Conservation (phyloP, 2,113 vertebrate genomes). For the Chinchilla lanigera region DNA sequence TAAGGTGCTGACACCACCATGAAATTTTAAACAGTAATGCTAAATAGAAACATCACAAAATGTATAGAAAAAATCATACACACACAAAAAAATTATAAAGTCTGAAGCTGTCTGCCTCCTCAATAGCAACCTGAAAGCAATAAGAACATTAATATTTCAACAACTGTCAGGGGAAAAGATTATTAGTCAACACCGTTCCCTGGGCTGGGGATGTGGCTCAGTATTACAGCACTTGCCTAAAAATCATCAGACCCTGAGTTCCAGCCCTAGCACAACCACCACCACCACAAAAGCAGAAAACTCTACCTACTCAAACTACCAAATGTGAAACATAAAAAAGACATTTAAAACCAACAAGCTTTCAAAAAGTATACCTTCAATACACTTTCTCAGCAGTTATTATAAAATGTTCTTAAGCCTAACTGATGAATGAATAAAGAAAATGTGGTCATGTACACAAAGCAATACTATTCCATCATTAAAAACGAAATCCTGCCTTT, state of each 20-base stretch:
- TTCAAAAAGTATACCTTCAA: background rate
- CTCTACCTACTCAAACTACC: background rate
- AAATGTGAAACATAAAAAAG: background rate
- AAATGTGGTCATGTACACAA: background rate
- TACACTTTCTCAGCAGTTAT: background rate
- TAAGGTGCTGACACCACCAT: background rate
- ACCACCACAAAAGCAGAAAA: background rate
- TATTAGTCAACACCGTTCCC: background rate
- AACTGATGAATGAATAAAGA: background rate
- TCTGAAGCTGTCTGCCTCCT: background rate
- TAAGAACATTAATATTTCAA: background rate
- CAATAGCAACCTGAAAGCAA: background rate
- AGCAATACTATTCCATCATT: background rate
- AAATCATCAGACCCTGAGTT: background rate
- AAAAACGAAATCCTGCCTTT: background rate
- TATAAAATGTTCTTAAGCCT: background rate
- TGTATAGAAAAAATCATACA: background rate
- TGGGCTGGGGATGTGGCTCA: background rate
- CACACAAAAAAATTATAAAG: background rate
- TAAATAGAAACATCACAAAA: background rate
- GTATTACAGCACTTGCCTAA: background rate
- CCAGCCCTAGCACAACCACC: background rate
- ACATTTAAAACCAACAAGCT: background rate
- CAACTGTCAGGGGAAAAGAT: background rate
- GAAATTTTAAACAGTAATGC: background rate